Percentiles rank a stretch among this genome's conserved stretches.
phyloP scores from a whole-genome alignment of 2,797 vertebrate genomes.

The Enteromius radiatus region DNA sequence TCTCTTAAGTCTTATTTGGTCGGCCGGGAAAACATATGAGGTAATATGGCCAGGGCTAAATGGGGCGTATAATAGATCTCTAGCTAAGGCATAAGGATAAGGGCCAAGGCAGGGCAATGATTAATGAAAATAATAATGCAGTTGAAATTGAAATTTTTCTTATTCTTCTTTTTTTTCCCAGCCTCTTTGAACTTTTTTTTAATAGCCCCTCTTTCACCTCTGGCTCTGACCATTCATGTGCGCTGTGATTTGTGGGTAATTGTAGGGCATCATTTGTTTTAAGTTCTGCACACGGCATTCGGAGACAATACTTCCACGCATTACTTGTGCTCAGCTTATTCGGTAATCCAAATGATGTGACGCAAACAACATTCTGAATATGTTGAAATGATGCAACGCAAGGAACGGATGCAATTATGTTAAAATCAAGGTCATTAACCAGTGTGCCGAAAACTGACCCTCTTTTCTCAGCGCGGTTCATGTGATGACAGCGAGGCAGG shows the following conservation, averaged over 20 bases:
- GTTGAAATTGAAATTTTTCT: constrained; percentile 99
- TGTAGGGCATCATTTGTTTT: constrained; percentile 77
- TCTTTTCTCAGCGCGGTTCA: constrained; percentile 52
- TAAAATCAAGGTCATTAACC: constrained; percentile 59
- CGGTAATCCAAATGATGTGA: constrained; percentile 49
- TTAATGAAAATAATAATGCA: constrained; percentile 99
- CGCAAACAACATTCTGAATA: constrained; percentile 46
- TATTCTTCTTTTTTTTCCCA: constrained; percentile 79
- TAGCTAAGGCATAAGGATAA: constrained; percentile 97
- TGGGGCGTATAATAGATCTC: constrained; percentile 99
- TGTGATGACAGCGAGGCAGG: constrained; percentile 46
- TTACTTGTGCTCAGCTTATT: constrained; percentile 63
- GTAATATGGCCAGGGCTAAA: constrained; percentile 99
- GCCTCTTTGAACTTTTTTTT: constrained; percentile 70
- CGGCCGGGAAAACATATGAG: constrained; percentile 99
- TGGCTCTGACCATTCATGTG: constrained; percentile 88
- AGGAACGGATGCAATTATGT: constrained; percentile 32
- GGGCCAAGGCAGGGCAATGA: constrained; percentile 94
- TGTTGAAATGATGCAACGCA: constrained; percentile 9
- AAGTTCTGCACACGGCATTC: constrained; percentile 47
- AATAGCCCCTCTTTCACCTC: constrained; percentile 67
- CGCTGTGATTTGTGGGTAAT: constrained; percentile 90
- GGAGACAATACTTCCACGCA: constrained; percentile 56
- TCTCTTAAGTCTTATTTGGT: constrained; percentile 99
- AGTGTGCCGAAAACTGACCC: constrained; percentile 44